Conservation (phyloP, 2,113 vertebrate genomes). For the Poeciliopsis prolifica region DNA sequence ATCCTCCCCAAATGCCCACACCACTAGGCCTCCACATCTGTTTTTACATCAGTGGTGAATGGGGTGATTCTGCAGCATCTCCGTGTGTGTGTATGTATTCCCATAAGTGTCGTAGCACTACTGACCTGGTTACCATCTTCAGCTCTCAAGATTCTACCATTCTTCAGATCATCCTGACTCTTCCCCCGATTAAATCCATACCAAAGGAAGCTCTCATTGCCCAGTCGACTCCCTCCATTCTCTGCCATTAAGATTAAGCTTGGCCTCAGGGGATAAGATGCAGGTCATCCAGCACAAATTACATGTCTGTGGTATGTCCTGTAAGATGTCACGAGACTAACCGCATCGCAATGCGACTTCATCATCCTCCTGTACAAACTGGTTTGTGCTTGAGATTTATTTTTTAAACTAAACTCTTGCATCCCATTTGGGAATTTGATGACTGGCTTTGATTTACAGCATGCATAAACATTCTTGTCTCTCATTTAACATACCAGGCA, state of each 20-base stretch:
- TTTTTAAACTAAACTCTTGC: not conserved
- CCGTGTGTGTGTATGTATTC: constrained; percentile 23
- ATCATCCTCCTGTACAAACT: not conserved
- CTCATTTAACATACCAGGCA: constrained; percentile 35
- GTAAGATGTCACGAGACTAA: constrained; percentile 48
- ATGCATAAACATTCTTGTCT: constrained; percentile 24
- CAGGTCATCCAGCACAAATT: constrained; percentile 67
- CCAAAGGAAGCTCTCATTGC: constrained; percentile 62
- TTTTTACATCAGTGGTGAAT: constrained; percentile 37
- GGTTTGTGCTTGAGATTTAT: not conserved
- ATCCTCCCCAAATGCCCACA: constrained; percentile 13
- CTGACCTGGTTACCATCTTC: constrained; percentile 63
- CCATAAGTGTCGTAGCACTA: constrained; percentile 23
- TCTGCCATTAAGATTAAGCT: constrained; percentile 72
- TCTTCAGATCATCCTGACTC: constrained; percentile 28
- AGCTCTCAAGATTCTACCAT: constrained; percentile 51
- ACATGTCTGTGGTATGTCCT: constrained; percentile 58
- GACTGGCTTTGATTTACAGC: constrained; percentile 40
- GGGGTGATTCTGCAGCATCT: constrained; percentile 56
- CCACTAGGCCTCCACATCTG: constrained; percentile 44
- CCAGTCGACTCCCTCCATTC: constrained; percentile 54
- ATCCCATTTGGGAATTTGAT: constrained; percentile 14
- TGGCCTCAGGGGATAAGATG: constrained; percentile 51
- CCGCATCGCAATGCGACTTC: constrained; percentile 1
- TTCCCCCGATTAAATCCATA: constrained; percentile 57